A percentile compares a stretch with the other conserved stretches of the same genome.
Conservation (phyloP, 2,888 invertebrate species). For the Ecliptopera silaceata region DNA sequence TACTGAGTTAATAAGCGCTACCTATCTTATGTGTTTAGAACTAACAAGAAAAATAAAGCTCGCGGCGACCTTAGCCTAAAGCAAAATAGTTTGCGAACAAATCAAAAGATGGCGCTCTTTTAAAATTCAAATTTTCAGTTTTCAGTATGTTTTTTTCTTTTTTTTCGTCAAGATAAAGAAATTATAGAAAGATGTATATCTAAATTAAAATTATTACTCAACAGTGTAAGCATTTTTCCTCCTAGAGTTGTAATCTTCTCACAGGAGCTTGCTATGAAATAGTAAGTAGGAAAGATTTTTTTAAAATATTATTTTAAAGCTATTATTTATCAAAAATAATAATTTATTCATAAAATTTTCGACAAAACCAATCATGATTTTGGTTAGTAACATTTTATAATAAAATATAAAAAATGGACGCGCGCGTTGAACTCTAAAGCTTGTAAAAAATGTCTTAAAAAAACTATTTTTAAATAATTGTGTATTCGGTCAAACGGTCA, state of each 20-base stretch:
- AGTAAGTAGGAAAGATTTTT: too few species aligned
- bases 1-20: neutral
- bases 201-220: too few species aligned
- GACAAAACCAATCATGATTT: too few species aligned
- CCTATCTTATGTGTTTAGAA: neutral
- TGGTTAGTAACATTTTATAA: too few species aligned
- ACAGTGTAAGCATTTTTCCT: neutral
- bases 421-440: neutral
- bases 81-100: neutral
- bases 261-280: neutral
- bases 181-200: too few species aligned
- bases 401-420: too few species aligned
- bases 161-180: neutral
- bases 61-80: neutral
- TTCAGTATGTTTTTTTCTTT: neutral
- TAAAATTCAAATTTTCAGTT: neutral
- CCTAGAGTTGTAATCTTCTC: neutral
- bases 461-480: too few species aligned
- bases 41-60: neutral
- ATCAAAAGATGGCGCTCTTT: slow-evolving; percentile 5
- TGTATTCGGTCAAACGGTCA: too few species aligned
- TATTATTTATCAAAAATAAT: too few species aligned
- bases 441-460: neutral
- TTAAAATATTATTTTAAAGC: too few species aligned
- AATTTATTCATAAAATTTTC: too few species aligned